phyloP scores from a whole-genome alignment of 2,113 vertebrate species.

The Polypterus bichir region DNA sequence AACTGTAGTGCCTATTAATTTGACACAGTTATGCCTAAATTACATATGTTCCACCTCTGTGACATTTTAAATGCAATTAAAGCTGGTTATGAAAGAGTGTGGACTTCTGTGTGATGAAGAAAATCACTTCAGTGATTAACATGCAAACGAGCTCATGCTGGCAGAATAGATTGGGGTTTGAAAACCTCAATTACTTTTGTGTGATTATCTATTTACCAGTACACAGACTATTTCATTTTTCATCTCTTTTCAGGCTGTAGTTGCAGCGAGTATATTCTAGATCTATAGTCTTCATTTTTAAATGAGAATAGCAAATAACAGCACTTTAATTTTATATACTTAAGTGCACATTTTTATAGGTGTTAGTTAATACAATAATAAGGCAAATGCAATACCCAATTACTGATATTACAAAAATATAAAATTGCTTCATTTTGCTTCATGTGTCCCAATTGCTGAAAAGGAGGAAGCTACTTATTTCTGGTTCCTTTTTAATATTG shows the following conservation, averaged over 20 bases:
- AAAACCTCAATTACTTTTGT: conserved; percentile 99
- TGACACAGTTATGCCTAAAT: conserved; percentile 96
- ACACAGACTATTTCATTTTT: conserved; percentile 97
- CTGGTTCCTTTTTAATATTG: background rate
- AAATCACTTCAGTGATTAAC: conserved; percentile 98
- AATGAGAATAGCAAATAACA: too few relatives aligned
- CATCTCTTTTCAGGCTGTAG: conserved; percentile 75
- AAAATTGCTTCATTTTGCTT: too few relatives aligned
- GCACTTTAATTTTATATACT: too few relatives aligned
- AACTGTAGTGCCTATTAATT: conserved; percentile 74
- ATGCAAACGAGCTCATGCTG: conserved; percentile 99
- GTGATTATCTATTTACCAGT: conserved; percentile 99
- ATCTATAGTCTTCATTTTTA: too few relatives aligned
- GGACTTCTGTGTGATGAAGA: conserved; percentile 91
- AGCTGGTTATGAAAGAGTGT: conserved; percentile 93
- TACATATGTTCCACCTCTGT: conserved; percentile 96
- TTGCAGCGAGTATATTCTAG: conserved; percentile 32
- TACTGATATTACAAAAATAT: too few relatives aligned
- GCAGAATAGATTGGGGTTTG: conserved; percentile 99
- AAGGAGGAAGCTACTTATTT: too few relatives aligned
- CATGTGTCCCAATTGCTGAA: too few relatives aligned
- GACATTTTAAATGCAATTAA: conserved; percentile 99
- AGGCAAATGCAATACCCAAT: too few relatives aligned
- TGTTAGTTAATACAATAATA: too few relatives aligned
- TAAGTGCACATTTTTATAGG: too few relatives aligned